Conservation (phyloP, 2,888 invertebrate genomes). For the Nemotelus nigrinus region DNA sequence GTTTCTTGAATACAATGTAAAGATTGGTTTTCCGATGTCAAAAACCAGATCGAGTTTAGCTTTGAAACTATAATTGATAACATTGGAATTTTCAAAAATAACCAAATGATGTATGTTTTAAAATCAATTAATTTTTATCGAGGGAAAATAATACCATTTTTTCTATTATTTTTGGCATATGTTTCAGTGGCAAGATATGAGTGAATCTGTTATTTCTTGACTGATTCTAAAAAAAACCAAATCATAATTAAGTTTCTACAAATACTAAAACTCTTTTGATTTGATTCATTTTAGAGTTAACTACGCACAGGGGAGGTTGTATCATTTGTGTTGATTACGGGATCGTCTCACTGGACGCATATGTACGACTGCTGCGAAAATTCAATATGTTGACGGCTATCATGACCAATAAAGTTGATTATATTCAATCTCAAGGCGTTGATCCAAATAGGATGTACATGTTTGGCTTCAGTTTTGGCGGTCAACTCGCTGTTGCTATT, state of each 20-base stretch:
- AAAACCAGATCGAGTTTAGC: no score
- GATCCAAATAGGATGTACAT: slow-evolving; percentile 57
- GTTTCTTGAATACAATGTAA: no score
- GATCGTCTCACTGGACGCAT: slow-evolving; percentile 57
- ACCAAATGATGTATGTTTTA: no score
- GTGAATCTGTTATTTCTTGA: no score
- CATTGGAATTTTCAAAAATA: no score
- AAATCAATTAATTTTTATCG: no score
- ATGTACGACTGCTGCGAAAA: slow-evolving; percentile 58
- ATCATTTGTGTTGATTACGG: slow-evolving; percentile 62
- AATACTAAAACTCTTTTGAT: not conserved
- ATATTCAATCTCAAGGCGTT: slow-evolving; percentile 57
- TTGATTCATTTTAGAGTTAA: slow-evolving; percentile 55
- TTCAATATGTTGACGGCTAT: slow-evolving; percentile 57
- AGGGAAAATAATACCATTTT: no score
- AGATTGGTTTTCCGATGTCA: no score
- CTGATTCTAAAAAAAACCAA: not conserved
- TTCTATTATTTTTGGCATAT: no score
- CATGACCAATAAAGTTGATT: slow-evolving; percentile 55
- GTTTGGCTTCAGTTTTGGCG: slow-evolving; percentile 64
- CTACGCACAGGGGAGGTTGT: slow-evolving; percentile 60
- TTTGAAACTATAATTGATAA: no score
- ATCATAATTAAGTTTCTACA: not conserved
- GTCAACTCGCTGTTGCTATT: slow-evolving; percentile 60
- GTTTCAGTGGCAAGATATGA: no score